Conservation (phyloP, 2,113 vertebrate genomes). For the Mola mola region DNA sequence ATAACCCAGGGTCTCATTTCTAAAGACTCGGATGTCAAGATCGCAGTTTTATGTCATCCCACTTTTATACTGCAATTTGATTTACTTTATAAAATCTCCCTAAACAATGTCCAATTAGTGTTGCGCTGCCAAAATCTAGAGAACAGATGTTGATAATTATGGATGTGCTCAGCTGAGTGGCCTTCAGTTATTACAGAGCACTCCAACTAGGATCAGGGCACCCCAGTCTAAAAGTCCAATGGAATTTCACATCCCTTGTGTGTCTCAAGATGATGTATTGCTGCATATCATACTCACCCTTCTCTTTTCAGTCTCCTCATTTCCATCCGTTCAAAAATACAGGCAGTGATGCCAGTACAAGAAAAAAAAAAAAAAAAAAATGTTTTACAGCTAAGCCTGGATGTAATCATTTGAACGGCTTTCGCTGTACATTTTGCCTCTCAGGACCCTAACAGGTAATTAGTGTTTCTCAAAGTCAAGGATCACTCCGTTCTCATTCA, state of each 20-base stretch:
- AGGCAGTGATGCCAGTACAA: no score
- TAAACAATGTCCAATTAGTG: neutral
- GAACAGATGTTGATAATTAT: neutral
- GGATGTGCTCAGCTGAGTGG: neutral
- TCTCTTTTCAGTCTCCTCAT: no score
- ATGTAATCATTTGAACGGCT: no score
- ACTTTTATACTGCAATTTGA: neutral
- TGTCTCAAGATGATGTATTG: no score
- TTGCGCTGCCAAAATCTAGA: neutral
- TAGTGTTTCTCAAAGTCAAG: no score
- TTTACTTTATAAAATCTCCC: neutral
- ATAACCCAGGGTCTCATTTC: conserved; percentile 4
- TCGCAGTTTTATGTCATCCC: neutral
- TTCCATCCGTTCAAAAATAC: no score
- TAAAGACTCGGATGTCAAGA: conserved; percentile 8
- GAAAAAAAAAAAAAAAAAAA: no score
- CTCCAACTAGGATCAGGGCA: neutral
- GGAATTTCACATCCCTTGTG: neutral
- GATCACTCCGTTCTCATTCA: no score
- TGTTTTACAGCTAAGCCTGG: no score
- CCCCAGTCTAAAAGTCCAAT: neutral
- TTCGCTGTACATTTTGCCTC: no score
- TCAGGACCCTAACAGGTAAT: no score
- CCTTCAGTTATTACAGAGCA: neutral
- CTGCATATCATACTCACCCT: no score